Percentiles rank a stretch among this genome's conserved stretches.
phyloP scores from a whole-genome alignment of 2,797 vertebrate genomes.

The Sebastes alutus region DNA sequence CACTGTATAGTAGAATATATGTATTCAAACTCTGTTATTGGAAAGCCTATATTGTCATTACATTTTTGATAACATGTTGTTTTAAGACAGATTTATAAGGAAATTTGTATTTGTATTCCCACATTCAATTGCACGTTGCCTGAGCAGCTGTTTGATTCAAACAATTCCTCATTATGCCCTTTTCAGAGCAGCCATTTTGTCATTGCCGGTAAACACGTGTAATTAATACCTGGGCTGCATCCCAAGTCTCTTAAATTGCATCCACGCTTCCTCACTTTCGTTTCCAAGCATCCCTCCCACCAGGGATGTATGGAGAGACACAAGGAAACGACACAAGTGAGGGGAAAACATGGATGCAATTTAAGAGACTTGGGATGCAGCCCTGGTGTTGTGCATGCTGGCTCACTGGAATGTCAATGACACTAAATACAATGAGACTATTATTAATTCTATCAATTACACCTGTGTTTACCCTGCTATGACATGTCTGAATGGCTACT shows the following conservation, averaged over 20 bases:
- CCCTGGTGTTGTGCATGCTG: background rate
- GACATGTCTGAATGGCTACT: accelerated
- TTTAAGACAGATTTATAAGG: background rate
- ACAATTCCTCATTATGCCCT: background rate
- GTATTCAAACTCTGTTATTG: background rate
- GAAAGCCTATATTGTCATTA: background rate
- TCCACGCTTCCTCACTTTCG: too few relatives aligned
- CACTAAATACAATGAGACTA: background rate
- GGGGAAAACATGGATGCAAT: too few relatives aligned
- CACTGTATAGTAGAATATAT: background rate
- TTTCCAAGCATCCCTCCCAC: too few relatives aligned
- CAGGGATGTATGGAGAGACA: too few relatives aligned
- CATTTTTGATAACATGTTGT: background rate
- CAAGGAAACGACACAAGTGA: too few relatives aligned
- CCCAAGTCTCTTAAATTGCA: too few relatives aligned
- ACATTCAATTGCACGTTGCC: background rate
- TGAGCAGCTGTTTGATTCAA: background rate
- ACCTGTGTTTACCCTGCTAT: too few relatives aligned
- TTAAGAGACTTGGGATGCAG: too few relatives aligned
- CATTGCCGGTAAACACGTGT: background rate
- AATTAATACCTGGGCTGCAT: background rate
- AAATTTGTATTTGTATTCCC: background rate
- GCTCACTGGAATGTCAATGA: background rate
- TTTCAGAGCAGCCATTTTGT: too few relatives aligned
- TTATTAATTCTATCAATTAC: too few relatives aligned